Base-by-base conservation (phyloP, 2,888 invertebrate genomes). In the Melanargia galathea region DNA sequence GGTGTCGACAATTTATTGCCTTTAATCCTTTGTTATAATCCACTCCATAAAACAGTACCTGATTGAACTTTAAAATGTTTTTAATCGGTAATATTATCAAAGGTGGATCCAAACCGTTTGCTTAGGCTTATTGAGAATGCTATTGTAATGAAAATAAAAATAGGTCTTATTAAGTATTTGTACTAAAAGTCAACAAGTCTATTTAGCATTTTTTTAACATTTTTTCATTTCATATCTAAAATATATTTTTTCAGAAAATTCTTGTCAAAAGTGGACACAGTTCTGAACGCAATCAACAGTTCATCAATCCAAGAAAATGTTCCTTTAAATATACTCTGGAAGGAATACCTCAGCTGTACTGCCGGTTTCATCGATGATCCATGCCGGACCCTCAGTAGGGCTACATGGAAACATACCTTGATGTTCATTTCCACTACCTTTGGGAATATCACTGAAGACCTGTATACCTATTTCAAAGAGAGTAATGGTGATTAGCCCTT, bases 381-480 rank as follows among this genome's bases (percentile, higher is more conserved):
- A 2, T 92, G 92, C 63, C 69, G 71, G 8, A 62, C 58, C 0
- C 48, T 79, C 0, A 80, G 81, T 16, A 74, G 89, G 16, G 74
- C 76, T 0, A 76, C 84, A 0, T 82, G 84, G 79, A 80, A 77
- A 59, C 71, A 81, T 62, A 75, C 84, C 0, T 62, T 92, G 3
- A 76, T 78, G 56, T 83, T 82, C 18, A n/a, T 85, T 1, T 85
- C 92, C 0, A 73, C 82, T 0, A 75, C 82, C 2, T 69, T 85
- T 0, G 77, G 79, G 24, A 81, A 83, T 45, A 67, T 85, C 2
- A 81, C 82, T 0, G 67, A 62, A 0, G 90, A 90, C 69, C 69
- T 92, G 11, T 60, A 79, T 16, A 83, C 75, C 0, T 92, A 91
- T 69, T 86, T 92, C 51, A 79, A 62, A 10, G 91, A 92, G 65